Conservation (phyloP, 30 jellyfish, hydroid and myxozoan species). For the Pseudorhiza aurosa region DNA sequence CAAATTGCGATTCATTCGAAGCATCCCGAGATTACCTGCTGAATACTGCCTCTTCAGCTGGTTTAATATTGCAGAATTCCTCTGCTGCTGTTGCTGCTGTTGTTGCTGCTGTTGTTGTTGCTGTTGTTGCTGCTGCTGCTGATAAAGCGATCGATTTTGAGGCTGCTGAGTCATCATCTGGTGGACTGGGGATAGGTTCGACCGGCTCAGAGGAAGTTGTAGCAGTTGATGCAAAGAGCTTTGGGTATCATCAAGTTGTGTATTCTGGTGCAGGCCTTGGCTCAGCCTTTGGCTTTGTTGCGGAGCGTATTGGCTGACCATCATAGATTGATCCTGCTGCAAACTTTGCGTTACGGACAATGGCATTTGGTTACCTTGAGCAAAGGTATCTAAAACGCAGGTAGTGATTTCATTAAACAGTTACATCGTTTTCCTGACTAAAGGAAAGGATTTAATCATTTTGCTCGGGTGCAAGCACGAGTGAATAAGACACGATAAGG, state of each 20-base stretch:
- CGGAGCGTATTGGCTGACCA: conserved; percentile 28
- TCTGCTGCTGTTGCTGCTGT: conserved; percentile 58
- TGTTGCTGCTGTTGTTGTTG: conserved; percentile 47
- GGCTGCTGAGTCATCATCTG: conserved; percentile 49
- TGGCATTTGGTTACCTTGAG: conserved; percentile 52
- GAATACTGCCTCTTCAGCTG: conserved; percentile 53
- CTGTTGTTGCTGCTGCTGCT: conserved; percentile 67
- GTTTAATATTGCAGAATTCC: conserved; percentile 18
- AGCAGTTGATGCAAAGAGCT: conserved; percentile 69
- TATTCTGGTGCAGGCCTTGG: conserved; percentile 32
- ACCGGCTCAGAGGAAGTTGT: conserved; percentile 37
- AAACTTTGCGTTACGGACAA: conserved; percentile 19
- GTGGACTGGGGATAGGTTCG: conserved; percentile 60
- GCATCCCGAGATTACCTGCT: background rate
- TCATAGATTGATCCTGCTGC: conserved; percentile 27
- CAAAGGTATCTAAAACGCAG: conserved; percentile 45
- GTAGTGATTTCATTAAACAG: too few species aligned
- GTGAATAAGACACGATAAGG: too few species aligned
- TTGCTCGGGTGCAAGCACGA: too few species aligned
- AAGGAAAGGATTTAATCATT: too few species aligned
- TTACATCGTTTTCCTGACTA: too few species aligned
- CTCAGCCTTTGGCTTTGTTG: conserved; percentile 19
- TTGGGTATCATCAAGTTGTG: conserved; percentile 59
- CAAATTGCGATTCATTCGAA: too few species aligned
- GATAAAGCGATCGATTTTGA: conserved; percentile 45